Evolutionary conservation across 2,888 invertebrate genomes (phyloP).

Genomic region (Pachydiplax longipennis): DNA sequence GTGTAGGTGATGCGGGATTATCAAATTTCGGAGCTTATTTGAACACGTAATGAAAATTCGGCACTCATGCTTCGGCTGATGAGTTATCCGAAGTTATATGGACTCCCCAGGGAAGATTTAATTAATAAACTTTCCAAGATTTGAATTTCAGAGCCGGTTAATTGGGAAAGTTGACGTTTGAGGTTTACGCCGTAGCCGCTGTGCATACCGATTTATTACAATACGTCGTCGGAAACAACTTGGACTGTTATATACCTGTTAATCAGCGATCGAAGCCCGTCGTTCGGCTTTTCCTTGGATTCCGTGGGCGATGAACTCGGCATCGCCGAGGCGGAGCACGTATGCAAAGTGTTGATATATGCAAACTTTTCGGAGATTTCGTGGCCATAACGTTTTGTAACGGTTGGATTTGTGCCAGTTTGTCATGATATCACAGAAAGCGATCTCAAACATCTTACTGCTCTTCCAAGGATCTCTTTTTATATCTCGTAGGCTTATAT

Average conservation of each 20-base stretch:
- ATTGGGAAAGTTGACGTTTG: slow-evolving; percentile 34
- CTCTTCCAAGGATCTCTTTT: too few species aligned
- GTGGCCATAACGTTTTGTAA: too few species aligned
- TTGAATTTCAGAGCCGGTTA: slow-evolving; percentile 26
- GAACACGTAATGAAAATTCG: slow-evolving; percentile 32
- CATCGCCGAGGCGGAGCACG: too few species aligned
- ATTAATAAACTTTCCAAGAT: slow-evolving; percentile 36
- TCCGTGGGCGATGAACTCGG: too few species aligned
- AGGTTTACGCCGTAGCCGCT: neutral
- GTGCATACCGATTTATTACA: slow-evolving; percentile 3
- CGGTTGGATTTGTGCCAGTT: too few species aligned
- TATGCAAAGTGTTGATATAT: too few species aligned
- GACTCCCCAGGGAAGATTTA: slow-evolving; percentile 32
- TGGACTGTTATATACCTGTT: neutral
- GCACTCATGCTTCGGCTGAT: neutral
- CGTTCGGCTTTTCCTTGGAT: too few species aligned
- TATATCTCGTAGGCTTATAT: too few species aligned
- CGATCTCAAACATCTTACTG: too few species aligned
- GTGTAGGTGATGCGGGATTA: slow-evolving; percentile 5
- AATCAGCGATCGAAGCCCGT: neutral
- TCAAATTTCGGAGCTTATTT: slow-evolving; percentile 19
- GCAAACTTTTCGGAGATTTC: too few species aligned
- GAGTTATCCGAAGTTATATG: slow-evolving; percentile 36
- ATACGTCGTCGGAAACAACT: neutral
- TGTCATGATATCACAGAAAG: too few species aligned